Conservation (phyloP, 2,797 vertebrate species). For the Syndactyla subalaris region DNA sequence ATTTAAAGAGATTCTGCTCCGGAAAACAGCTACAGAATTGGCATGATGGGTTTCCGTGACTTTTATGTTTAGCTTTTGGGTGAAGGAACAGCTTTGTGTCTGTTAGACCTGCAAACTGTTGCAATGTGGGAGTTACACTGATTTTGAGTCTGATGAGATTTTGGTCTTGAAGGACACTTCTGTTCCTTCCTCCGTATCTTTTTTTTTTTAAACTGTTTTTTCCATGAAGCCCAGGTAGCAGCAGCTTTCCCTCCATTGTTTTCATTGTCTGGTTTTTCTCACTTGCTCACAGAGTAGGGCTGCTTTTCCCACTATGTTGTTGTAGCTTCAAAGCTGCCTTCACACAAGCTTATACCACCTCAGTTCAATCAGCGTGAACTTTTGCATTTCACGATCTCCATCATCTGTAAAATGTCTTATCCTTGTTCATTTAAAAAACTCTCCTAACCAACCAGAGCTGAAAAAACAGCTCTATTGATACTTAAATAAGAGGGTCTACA, state of each 20-base stretch:
- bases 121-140: neutral
- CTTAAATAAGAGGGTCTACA: neutral
- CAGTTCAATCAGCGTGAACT: neutral
- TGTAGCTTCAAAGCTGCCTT: conserved; percentile 10
- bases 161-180: neutral
- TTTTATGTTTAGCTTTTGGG: neutral
- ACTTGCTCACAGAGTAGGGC: neutral
- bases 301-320: conserved; percentile 16
- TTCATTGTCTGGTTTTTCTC: conserved; percentile 12
- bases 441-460: neutral
- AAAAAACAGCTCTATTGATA: neutral
- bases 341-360: neutral
- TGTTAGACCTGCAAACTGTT: conserved; percentile 1
- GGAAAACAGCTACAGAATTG: conserved; percentile 42
- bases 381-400: neutral
- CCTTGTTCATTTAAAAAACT: neutral
- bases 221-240: neutral
- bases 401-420: neutral
- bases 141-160: neutral
- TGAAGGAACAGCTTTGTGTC: conserved; percentile 1
- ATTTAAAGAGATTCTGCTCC: conserved; percentile 49
- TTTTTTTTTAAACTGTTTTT: neutral
- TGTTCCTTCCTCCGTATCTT: neutral
- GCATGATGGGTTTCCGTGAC: conserved; percentile 33
- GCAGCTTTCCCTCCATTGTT: conserved; percentile 9